Evolutionary conservation across 2,888 invertebrate species (phyloP).

Genomic region (Limnephilus rhombicus): DNA sequence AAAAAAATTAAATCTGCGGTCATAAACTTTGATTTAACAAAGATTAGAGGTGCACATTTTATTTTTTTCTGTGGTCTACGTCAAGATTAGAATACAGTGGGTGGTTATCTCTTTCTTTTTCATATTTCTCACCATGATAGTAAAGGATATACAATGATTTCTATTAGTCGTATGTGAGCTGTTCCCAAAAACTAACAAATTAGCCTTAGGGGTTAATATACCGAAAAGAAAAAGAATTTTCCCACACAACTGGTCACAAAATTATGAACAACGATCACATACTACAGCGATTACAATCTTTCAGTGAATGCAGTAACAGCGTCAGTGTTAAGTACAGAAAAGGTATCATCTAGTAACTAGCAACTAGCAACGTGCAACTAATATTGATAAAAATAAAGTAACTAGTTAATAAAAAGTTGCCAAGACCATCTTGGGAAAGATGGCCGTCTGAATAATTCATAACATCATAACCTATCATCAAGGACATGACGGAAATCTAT

Average conservation of each 20-base stretch:
- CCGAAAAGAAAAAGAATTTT: background rate
- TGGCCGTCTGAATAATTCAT: background rate
- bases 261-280: background rate
- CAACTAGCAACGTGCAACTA: background rate
- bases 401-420: background rate
- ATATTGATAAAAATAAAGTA: background rate
- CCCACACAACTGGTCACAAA: background rate
- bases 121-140: too few relatives aligned
- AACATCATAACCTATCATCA: background rate
- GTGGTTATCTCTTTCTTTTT: too few relatives aligned
- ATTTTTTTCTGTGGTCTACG: too few relatives aligned
- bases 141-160: too few relatives aligned
- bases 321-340: background rate
- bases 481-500: slow-evolving; percentile 21
- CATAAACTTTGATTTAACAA: too few relatives aligned
- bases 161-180: too few relatives aligned
- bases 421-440: background rate
- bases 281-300: background rate
- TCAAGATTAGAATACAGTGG: too few relatives aligned
- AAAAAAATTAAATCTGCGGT: too few relatives aligned
- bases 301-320: background rate
- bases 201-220: too few relatives aligned
- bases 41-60: too few relatives aligned
- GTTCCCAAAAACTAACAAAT: too few relatives aligned
- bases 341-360: background rate